Evolutionary conservation across 1,140 invertebrate genomes (phyloP).

Genomic region (Platyscapa corneri): DNA sequence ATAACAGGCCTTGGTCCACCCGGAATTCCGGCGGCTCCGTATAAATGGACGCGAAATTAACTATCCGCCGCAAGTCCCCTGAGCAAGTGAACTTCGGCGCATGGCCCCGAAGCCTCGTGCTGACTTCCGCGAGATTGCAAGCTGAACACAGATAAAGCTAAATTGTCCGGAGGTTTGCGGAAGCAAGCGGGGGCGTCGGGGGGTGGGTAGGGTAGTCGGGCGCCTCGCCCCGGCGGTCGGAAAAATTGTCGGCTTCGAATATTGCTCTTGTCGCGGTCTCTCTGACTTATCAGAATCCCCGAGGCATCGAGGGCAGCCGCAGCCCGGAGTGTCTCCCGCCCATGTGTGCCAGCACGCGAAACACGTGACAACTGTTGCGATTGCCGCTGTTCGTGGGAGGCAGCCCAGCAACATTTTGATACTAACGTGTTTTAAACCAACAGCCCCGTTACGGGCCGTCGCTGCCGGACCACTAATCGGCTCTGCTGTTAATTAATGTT

Average conservation of each 20-base stretch:
- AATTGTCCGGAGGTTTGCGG: slow-evolving; percentile 28
- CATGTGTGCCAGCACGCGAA: no score
- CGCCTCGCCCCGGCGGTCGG: background rate
- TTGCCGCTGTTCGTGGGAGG: background rate
- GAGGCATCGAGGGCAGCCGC: background rate
- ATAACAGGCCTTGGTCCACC: background rate
- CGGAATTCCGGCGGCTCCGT: slow-evolving; percentile 29
- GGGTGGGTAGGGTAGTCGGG: no score
- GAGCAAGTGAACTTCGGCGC: no score
- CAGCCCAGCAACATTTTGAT: background rate
- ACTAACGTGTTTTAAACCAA: background rate
- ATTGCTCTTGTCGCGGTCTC: background rate
- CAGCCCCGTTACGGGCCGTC: no score
- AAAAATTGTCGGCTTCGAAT: background rate
- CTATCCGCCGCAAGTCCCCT: slow-evolving; percentile 6
- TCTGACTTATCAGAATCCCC: slow-evolving; percentile 1
- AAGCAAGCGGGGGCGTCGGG: no score
- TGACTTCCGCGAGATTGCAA: slow-evolving; percentile 16
- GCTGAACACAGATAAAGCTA: slow-evolving; percentile 34
- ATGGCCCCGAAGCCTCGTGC: no score
- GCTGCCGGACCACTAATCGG: background rate
- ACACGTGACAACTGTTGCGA: slow-evolving; percentile 7
- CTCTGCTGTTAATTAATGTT: background rate
- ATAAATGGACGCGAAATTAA: slow-evolving; percentile 47
- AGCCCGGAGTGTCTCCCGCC: background rate